Conservation (phyloP, 1,140 invertebrate genomes). For the Drosophila sturtevanti region DNA sequence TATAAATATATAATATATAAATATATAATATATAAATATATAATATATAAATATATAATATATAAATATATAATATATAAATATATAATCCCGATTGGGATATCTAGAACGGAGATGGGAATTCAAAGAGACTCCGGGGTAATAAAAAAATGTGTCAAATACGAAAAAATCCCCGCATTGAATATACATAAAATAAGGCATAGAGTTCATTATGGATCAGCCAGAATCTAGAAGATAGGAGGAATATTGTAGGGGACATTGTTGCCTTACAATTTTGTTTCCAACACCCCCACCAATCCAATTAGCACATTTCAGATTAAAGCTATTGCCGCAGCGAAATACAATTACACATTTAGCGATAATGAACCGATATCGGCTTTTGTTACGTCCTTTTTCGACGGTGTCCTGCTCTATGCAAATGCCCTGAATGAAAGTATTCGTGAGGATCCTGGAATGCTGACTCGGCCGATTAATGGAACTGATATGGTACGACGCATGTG, state of each 20-base stretch:
- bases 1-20: too few relatives aligned
- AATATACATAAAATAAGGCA: too few relatives aligned
- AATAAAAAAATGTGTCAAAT: too few relatives aligned
- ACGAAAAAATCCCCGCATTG: too few relatives aligned
- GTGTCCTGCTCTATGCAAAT: slow-evolving; percentile 94
- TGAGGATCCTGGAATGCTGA: slow-evolving; percentile 85
- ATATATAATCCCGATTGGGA: too few relatives aligned
- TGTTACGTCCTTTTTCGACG: slow-evolving; percentile 97
- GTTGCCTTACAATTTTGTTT: slow-evolving; percentile 32
- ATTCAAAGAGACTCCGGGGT: too few relatives aligned
- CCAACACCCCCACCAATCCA: slow-evolving; percentile 4
- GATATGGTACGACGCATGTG: slow-evolving; percentile 93
- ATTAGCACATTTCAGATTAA: slow-evolving; percentile 86
- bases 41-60: too few relatives aligned
- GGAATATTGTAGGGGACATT: slow-evolving; percentile 31
- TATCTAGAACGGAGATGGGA: too few relatives aligned
- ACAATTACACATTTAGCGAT: slow-evolving; percentile 91
- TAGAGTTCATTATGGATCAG: too few relatives aligned
- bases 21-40: too few relatives aligned
- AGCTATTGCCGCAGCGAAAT: slow-evolving; percentile 89
- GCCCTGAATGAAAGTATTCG: slow-evolving; percentile 93
- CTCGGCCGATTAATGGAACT: slow-evolving; percentile 84
- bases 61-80: too few relatives aligned
- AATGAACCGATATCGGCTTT: slow-evolving; percentile 91
- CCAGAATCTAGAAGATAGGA: too few relatives aligned